These are phyloP conservation scores for Spea multiplicata DNA, from an alignment of 2,113 vertebrate species.

Conservation along the genomic window DNA sequence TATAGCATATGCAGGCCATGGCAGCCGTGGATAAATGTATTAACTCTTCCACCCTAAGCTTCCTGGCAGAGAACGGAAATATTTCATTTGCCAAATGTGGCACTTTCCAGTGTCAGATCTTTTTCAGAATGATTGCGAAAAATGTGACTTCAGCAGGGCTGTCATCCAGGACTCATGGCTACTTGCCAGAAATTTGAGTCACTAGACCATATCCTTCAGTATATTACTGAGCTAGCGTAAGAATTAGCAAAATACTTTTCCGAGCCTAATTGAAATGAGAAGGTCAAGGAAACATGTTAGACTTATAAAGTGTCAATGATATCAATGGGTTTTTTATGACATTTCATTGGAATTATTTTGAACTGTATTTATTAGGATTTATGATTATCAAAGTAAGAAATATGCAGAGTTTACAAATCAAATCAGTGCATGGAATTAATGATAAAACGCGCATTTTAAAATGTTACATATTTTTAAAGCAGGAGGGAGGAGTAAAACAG, in stretches of 20 bases:
- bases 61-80: slow-evolving; percentile 1
- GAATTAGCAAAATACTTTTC: slow-evolving; percentile 50
- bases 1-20: no score
- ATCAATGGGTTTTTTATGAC: not conserved
- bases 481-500: no score
- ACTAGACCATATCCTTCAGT: slow-evolving; percentile 57
- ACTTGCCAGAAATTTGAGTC: slow-evolving; percentile 61
- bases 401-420: no score
- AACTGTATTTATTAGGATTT: not conserved
- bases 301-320: not conserved
- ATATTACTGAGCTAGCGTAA: slow-evolving; percentile 51
- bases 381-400: not conserved
- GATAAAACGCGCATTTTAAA: no score
- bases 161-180: slow-evolving; percentile 69
- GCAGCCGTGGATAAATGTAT: not conserved
- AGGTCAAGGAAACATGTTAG: not conserved
- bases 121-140: slow-evolving; percentile 65
- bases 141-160: slow-evolving; percentile 61
- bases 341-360: not conserved
- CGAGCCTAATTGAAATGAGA: slow-evolving; percentile 11
- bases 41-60: slow-evolving; percentile 3
- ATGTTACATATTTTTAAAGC: no score
- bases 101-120: slow-evolving; percentile 65
- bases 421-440: no score
- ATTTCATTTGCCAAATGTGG: slow-evolving; percentile 58